Evolutionary conservation across 2,888 invertebrate genomes (phyloP).

Genomic region (Ophion costatus): DNA sequence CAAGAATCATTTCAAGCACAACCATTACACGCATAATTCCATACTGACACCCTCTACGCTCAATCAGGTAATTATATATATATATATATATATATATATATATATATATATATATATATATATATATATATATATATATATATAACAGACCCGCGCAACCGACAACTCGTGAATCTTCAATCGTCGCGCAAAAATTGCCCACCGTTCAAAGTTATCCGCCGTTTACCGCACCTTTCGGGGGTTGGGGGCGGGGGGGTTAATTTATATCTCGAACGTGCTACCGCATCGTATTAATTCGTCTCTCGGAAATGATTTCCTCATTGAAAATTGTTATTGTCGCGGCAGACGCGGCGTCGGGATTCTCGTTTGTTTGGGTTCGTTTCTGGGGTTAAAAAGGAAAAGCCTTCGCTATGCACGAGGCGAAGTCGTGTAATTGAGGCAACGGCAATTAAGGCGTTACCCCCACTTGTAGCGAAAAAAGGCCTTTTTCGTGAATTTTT

Average conservation of each 20-base stretch:
- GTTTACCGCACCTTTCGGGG: too few relatives aligned
- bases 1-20: conserved; percentile 83
- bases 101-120: too few relatives aligned
- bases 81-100: too few relatives aligned
- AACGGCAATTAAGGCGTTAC: too few relatives aligned
- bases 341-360: background rate
- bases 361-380: background rate
- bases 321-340: background rate
- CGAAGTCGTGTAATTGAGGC: too few relatives aligned
- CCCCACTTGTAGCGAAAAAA: too few relatives aligned
- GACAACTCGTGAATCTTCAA: background rate
- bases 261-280: too few relatives aligned
- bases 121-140: background rate
- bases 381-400: background rate
- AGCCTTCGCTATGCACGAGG: too few relatives aligned
- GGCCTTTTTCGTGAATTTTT: too few relatives aligned
- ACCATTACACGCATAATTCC: conserved; percentile 83
- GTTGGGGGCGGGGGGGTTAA: too few relatives aligned
- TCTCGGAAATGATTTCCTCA: background rate
- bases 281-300: background rate
- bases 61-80: conserved; percentile 78
- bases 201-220: background rate
- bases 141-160: background rate
- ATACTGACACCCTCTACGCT: conserved; percentile 82
- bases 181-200: background rate